phyloP scores from a whole-genome alignment of 2,888 invertebrate species.

The Drosophila leonis region DNA sequence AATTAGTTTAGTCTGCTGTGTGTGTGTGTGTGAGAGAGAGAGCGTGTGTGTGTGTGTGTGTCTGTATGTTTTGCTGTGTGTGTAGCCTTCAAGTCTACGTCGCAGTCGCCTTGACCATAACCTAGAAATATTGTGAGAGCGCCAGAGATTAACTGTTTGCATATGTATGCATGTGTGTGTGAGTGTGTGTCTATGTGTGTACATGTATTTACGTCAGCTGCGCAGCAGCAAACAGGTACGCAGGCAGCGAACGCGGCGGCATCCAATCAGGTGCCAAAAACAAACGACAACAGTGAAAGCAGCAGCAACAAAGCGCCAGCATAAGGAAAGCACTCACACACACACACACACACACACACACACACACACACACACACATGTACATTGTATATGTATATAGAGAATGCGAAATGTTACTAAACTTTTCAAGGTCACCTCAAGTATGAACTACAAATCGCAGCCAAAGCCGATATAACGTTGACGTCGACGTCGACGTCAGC shows the following conservation, averaged over 20 bases:
- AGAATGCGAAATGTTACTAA: constrained; percentile 74
- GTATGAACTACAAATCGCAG: constrained; percentile 72
- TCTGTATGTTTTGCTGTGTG: constrained; percentile 23
- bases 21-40: constrained; percentile 12
- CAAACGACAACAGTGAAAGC: constrained; percentile 46
- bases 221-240: constrained; percentile 54
- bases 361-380: no score
- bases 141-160: constrained; percentile 25
- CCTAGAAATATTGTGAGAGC: constrained; percentile 61
- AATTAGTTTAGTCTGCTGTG: constrained; percentile 34
- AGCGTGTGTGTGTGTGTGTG: constrained; percentile 15
- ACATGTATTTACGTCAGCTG: constrained; percentile 45
- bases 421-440: constrained; percentile 82
- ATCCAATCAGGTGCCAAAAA: constrained; percentile 61
- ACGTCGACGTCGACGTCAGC: constrained; percentile 6
- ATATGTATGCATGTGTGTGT: constrained; percentile 5
- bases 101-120: constrained; percentile 74
- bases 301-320: constrained; percentile 38
- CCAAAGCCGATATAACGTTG: constrained; percentile 24
- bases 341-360: constrained; percentile 1
- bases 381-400: constrained; percentile 14
- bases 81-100: constrained; percentile 70
- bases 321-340: constrained; percentile 38
- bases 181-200: constrained; percentile 1
- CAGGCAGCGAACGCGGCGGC: constrained; percentile 13